A percentile compares a stretch with the other conserved stretches of the same genome.
Evolutionary conservation across 2,888 invertebrate species (phyloP).

Genomic region (Pantelozetes paolii): DNA sequence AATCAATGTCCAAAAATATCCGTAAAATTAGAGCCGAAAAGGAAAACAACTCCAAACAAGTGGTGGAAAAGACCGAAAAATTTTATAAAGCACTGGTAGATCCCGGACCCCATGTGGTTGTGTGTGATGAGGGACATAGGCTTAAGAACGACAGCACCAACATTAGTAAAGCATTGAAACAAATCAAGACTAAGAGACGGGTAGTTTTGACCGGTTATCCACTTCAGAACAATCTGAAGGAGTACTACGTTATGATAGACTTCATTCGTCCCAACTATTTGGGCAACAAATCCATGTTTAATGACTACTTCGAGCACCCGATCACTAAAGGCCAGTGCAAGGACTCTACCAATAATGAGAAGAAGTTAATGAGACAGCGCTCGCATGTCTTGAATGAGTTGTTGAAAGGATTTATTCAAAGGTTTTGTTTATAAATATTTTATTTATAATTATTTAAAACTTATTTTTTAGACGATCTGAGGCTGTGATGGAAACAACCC

Average conservation of each 20-base stretch:
- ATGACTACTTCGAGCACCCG: slow-evolving; percentile 91
- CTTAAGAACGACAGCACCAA: slow-evolving; percentile 90
- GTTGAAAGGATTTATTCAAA: slow-evolving; percentile 76
- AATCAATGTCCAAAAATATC: not conserved
- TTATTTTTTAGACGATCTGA: slow-evolving; percentile 69
- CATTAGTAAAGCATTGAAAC: slow-evolving; percentile 78
- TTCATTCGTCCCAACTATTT: slow-evolving; percentile 94
- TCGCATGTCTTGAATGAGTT: slow-evolving; percentile 91
- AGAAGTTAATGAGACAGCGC: slow-evolving; percentile 82
- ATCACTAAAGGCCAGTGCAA: slow-evolving; percentile 93
- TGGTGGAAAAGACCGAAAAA: not conserved
- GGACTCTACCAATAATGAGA: slow-evolving; percentile 84
- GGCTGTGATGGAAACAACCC: slow-evolving; percentile 79
- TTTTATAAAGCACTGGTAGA: not conserved
- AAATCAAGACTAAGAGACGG: slow-evolving; percentile 73
- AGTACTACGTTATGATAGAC: slow-evolving; percentile 97
- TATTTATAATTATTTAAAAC: not conserved
- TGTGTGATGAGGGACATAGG: slow-evolving; percentile 96
- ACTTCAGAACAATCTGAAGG: slow-evolving; percentile 89
- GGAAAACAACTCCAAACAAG: not conserved
- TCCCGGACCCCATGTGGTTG: slow-evolving; percentile 74
- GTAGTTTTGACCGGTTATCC: slow-evolving; percentile 96
- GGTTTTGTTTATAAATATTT: not conserved
- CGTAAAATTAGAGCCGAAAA: not conserved
- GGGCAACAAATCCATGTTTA: slow-evolving; percentile 87